These are phyloP conservation scores for Tetramorium simillimum DNA, from an alignment of 1,140 invertebrate genomes.

Conservation along the genomic window DNA sequence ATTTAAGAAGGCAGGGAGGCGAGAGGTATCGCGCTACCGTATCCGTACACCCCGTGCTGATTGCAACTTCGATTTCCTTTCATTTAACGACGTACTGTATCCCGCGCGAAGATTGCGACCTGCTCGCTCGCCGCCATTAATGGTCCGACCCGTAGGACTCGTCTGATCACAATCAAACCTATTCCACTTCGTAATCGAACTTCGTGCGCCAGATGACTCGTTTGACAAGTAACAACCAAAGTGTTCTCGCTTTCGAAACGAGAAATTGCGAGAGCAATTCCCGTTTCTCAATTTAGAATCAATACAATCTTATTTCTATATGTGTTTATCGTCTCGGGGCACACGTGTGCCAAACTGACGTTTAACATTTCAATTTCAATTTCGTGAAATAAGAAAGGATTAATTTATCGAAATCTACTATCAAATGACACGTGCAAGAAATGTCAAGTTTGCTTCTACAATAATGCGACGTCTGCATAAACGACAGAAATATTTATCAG, in stretches of 20 bases:
- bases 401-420: neutral
- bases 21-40: neutral
- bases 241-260: neutral
- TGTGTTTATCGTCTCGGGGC: neutral
- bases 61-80: slow-evolving; percentile 39
- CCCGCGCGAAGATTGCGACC: neutral
- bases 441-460: neutral
- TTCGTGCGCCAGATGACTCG: neutral
- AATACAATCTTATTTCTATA: neutral
- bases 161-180: slow-evolving; percentile 14
- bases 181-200: neutral
- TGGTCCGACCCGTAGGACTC: neutral
- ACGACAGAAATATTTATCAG: slow-evolving; percentile 8
- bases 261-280: neutral
- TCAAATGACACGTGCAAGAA: neutral
- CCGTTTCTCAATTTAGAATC: neutral
- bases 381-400: neutral
- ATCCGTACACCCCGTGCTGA: slow-evolving; percentile 16
- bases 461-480: neutral
- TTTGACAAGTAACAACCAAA: slow-evolving; percentile 9
- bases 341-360: neutral
- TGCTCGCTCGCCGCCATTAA: slow-evolving; percentile 1
- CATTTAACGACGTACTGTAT: slow-evolving; percentile 11
- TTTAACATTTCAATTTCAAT: neutral
- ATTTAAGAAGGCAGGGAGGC: slow-evolving; percentile 12